Evolutionary conservation across 1,140 invertebrate species (phyloP), one percentile per base, ranked within the genome.

Genomic region (Drosophila rufa): DNA sequence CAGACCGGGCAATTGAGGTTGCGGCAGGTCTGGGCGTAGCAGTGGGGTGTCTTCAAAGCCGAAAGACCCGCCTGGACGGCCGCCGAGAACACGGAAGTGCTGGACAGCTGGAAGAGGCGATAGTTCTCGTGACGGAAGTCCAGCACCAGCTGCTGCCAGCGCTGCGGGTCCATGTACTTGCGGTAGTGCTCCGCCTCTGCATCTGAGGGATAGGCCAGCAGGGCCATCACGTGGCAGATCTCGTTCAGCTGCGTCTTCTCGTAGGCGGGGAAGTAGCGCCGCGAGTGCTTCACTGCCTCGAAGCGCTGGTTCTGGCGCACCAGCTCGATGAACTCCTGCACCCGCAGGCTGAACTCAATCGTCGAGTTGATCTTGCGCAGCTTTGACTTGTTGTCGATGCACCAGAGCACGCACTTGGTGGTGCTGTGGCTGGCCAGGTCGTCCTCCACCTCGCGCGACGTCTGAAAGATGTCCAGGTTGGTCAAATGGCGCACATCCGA

Each of bases 361-460:
- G 95, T 97, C 22, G 96, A 97, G 85, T 97, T 97, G 58, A 99
- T 95, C 94, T 99, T 99, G 47, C 98, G 94, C 50, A 99, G 94
- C 92, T 99, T 99, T 4, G 98, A 99, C 92, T 98, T 97, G 94
- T 99, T 99, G 86, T 99, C 99, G 86, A 98, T 96, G 92, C 98
- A 99, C 99, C 99, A 99, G 55, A 96, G 94, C n/a, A 99, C 94
- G 92, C 98, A 99, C 81, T 97, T 97, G 4, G 94, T 94, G 7
- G 98, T 99, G 92, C 99, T 97, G 61, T 96, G 95, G 62, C 95
- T 95, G 0, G 94, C 93, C 36, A 99, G 93, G 73, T 96, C 96
- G 45, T 95, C 94, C 90, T 97, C 97, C 0, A 99, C 97, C 92
- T 98, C 97, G 64, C 97, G 96, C 0, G 97, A 98, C 0, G 97